Evolutionary conservation across 2,797 vertebrate genomes (phyloP).

Genomic region (Manis crassicaudata): DNA sequence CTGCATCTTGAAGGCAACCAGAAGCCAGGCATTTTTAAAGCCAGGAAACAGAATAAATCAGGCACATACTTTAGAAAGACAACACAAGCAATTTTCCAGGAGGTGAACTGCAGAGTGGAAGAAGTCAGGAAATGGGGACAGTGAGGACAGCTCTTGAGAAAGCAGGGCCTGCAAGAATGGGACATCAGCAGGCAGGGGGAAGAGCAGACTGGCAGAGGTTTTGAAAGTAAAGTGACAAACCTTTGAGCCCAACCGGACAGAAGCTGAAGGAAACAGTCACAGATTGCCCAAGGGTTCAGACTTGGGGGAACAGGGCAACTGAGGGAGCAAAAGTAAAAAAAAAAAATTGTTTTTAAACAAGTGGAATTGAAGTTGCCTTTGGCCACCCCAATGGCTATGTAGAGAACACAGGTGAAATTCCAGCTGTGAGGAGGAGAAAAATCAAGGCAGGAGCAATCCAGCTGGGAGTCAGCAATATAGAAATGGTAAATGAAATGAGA

Average conservation of each 20-base stretch:
- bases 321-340: background rate
- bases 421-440: background rate
- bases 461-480: too few relatives aligned
- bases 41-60: background rate
- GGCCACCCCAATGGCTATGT: background rate
- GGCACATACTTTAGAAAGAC: background rate
- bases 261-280: background rate
- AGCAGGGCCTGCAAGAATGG: background rate
- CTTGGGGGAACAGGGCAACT: background rate
- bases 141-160: background rate
- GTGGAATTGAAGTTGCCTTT: background rate
- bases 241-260: background rate
- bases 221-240: background rate
- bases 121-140: background rate
- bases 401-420: background rate
- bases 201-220: background rate
- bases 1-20: background rate
- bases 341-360: background rate
- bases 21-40: background rate
- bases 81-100: background rate
- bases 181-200: background rate
- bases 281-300: background rate
- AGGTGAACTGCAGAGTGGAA: background rate
- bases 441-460: background rate
- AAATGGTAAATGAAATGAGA: background rate